Conservation (phyloP, 2,888 invertebrate species). For the Keiferia lycopersicella region DNA sequence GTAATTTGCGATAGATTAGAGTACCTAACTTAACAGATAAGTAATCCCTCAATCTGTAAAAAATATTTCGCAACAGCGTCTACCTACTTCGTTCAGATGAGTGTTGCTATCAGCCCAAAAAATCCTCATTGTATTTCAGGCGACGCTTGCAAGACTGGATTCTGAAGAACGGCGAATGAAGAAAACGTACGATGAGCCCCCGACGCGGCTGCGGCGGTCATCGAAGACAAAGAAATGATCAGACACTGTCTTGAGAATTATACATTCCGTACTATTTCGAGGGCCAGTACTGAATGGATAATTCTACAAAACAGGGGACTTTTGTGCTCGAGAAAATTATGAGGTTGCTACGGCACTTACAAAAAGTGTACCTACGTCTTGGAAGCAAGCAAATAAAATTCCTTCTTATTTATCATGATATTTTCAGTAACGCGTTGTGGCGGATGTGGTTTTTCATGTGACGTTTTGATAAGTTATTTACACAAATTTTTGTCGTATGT, state of each 20-base stretch:
- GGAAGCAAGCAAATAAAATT: not conserved
- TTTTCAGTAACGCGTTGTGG: too few relatives aligned
- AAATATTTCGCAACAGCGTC: too few relatives aligned
- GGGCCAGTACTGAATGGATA: slow-evolving; percentile 15
- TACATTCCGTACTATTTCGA: slow-evolving; percentile 15
- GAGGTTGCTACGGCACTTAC: not conserved
- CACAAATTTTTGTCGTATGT: slow-evolving; percentile 43
- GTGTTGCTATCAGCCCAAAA: too few relatives aligned
- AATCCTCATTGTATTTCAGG: slow-evolving; percentile 41
- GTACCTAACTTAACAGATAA: too few relatives aligned
- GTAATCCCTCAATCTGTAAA: too few relatives aligned
- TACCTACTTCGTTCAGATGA: too few relatives aligned
- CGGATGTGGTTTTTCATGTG: slow-evolving; percentile 38
- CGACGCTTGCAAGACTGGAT: slow-evolving; percentile 51
- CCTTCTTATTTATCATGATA: slow-evolving; percentile 28
- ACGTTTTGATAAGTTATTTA: slow-evolving; percentile 45
- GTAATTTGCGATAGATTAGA: too few relatives aligned
- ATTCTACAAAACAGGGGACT: not conserved
- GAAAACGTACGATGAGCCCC: slow-evolving; percentile 60
- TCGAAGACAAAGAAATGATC: slow-evolving; percentile 49
- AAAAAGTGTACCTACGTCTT: not conserved
- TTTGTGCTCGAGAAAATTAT: not conserved
- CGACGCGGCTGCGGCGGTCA: slow-evolving; percentile 61
- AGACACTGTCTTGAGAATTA: not conserved
- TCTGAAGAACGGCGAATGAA: slow-evolving; percentile 56